Base-by-base conservation (phyloP, 2,797 vertebrate genomes). In the Adrianichthys oophorus region DNA sequence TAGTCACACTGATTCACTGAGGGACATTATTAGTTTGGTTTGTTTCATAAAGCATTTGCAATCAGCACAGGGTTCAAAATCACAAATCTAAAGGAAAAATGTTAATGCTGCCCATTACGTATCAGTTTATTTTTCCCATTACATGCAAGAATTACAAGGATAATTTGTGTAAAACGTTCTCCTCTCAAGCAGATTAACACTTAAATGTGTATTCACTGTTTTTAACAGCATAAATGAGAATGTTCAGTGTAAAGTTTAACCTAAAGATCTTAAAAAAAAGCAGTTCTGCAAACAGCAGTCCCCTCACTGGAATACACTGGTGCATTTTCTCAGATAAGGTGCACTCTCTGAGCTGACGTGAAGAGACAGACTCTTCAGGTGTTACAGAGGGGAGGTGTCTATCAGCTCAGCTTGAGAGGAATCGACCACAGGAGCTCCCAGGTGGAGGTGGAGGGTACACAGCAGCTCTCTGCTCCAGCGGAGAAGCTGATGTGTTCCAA, bases 401-500 rank as follows among this genome's bases (percentile, higher is more conserved):
- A 55, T 55, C 15, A 1, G 42, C 50, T 62, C 1, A 7, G 68
- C 49, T 72, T 60, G 65, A 44, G 40, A 74, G 68, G 79, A 74
- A 48, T 72, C 55, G 37, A 53, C 44, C 7, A 47, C 66, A 32
- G 69, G 76, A 65, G 79, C 48, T 64, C 52, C 41, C 1, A 18
- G 51, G 47, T 51, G 47, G 48, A 55, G 69, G 73, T 57, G 24
- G 70, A 29, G 65, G 59, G 41, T 49, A 71, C 58, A 15, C 51
- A 50, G 63, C 61, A 17, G 18, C 37, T 12, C 55, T 65, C 52
- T 59, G 43, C 65, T 76, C 65, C 68, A 66, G 57, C 63, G 57
- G 67, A 58, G 62, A 12, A 41, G 64, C 67, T 75, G 79, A 86
- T 70, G 65, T 65, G 74, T 70, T 72, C 68, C 44, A 74, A 70